These are phyloP conservation scores for Propithecus deckenii DNA, from an alignment of 2,797 vertebrate genomes.

Conservation along the genomic window DNA sequence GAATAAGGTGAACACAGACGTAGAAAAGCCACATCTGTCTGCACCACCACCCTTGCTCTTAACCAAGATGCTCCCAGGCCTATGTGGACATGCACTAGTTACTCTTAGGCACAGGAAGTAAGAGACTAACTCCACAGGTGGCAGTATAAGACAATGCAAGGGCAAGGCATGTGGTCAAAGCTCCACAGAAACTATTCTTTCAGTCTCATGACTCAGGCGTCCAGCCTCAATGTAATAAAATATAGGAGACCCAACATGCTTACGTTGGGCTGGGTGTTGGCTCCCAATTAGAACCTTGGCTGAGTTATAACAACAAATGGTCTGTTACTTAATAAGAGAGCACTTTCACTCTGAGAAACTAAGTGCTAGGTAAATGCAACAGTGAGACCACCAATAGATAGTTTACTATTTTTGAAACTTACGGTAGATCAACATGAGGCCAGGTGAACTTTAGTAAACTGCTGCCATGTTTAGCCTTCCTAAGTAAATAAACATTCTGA, in stretches of 20 bases:
- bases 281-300: background rate
- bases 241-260: background rate
- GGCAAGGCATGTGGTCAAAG: no score
- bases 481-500: background rate
- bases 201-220: background rate
- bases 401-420: background rate
- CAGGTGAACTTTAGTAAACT: background rate
- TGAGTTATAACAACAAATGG: background rate
- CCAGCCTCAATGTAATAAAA: background rate
- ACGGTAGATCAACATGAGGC: background rate
- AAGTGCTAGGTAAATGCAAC: background rate
- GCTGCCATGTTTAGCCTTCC: constrained; percentile 6
- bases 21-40: background rate
- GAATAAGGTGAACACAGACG: background rate
- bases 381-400: background rate
- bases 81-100: background rate
- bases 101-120: background rate
- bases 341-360: background rate
- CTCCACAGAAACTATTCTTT: background rate
- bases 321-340: background rate
- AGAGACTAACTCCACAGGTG: background rate
- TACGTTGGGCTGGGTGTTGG: background rate
- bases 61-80: background rate
- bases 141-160: background rate
- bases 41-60: background rate